phyloP scores from a whole-genome alignment of 2,113 vertebrate genomes.

The Electrona antarctica region DNA sequence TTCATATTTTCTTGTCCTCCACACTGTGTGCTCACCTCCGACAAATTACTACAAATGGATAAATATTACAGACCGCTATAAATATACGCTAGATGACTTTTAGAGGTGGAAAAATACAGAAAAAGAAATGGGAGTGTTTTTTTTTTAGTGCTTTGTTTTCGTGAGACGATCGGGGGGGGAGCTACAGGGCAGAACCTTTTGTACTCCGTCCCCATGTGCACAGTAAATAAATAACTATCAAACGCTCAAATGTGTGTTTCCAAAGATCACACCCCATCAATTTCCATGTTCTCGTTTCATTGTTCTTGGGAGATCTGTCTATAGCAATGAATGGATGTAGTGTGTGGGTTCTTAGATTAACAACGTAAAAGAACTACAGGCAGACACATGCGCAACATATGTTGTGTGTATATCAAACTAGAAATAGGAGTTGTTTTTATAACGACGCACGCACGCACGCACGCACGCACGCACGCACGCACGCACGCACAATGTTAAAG shows the following conservation, averaged over 20 bases:
- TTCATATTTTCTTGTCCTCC: slow-evolving; percentile 7
- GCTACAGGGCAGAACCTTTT: neutral
- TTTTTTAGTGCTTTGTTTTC: slow-evolving; percentile 43
- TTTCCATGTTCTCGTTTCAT: neutral
- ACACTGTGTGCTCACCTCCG: slow-evolving; percentile 34
- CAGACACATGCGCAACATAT: no score
- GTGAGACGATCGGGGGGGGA: slow-evolving; percentile 26
- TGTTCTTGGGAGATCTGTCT: slow-evolving; percentile 56
- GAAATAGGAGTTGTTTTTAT: slow-evolving; percentile 17
- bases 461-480: neutral
- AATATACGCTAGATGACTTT: slow-evolving; percentile 27
- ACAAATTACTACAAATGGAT: slow-evolving; percentile 5
- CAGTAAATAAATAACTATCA: slow-evolving; percentile 43
- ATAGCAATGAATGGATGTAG: slow-evolving; percentile 1
- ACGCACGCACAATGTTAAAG: neutral
- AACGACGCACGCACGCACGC: slow-evolving; percentile 10
- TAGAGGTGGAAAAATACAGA: slow-evolving; percentile 4
- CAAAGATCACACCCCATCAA: slow-evolving; percentile 13
- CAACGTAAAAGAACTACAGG: no score
- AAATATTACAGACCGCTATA: neutral
- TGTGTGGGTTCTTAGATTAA: slow-evolving; percentile 32
- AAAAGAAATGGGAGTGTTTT: slow-evolving; percentile 14
- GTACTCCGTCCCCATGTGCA: slow-evolving; percentile 21
- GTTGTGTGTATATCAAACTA: neutral
- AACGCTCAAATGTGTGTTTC: slow-evolving; percentile 30